Evolutionary conservation across 2,113 vertebrate genomes (phyloP).

Genomic region (Rhea americana): DNA sequence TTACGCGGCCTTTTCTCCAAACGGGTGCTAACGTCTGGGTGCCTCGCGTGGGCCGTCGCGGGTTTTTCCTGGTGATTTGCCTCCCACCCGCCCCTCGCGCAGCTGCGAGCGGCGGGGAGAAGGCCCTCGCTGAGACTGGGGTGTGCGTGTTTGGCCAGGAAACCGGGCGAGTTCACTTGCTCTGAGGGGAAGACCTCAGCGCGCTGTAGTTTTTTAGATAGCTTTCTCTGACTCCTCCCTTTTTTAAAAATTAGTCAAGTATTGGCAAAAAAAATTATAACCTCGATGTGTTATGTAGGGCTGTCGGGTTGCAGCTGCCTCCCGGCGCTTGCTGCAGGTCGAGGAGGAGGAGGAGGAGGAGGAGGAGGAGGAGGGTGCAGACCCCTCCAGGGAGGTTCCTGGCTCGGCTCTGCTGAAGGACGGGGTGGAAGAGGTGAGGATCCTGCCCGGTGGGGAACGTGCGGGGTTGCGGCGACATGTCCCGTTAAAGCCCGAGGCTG

Average conservation of each 20-base stretch:
- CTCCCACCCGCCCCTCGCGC: neutral
- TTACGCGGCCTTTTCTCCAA: neutral
- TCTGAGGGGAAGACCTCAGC: neutral
- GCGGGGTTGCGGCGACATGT: too few relatives aligned
- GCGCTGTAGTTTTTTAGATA: neutral
- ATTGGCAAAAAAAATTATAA: neutral
- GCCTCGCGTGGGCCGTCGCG: neutral
- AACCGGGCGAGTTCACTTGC: neutral
- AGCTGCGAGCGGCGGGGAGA: neutral
- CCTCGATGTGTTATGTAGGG: neutral
- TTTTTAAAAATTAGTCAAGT: neutral
- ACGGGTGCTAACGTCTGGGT: neutral
- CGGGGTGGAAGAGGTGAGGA: too few relatives aligned
- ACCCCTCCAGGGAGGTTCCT: too few relatives aligned
- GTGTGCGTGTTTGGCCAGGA: neutral
- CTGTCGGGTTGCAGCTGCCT: neutral
- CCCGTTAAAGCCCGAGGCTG: too few relatives aligned
- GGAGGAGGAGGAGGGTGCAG: too few relatives aligned
- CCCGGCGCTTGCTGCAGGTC: neutral
- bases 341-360: too few relatives aligned
- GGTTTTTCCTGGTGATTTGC: neutral
- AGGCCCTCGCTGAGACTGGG: neutral
- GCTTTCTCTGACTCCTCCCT: neutral
- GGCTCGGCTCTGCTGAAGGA: too few relatives aligned
- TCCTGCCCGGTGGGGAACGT: too few relatives aligned